phyloP scores from a whole-genome alignment of 2,797 vertebrate species.

The Pygocentrus nattereri region DNA sequence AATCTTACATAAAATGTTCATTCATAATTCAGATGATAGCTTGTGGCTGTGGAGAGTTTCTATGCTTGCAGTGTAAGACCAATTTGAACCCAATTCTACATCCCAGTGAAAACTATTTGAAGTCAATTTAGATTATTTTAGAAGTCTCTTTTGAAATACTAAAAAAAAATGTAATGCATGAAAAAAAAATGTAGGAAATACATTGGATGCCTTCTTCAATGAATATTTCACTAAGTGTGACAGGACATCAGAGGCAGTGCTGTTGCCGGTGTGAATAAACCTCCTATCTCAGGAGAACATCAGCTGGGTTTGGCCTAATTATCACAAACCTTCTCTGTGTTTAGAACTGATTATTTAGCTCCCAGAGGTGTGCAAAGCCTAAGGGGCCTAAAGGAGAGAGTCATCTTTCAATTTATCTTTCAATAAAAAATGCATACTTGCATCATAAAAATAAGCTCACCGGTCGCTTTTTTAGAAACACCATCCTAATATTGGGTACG shows the following conservation, averaged over 20 bases:
- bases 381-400: constrained; percentile 10
- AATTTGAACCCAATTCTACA: too few species aligned
- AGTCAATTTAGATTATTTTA: too few species aligned
- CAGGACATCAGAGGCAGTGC: neutral
- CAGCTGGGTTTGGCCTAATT: constrained; percentile 38
- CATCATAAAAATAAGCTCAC: neutral
- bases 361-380: constrained; percentile 25
- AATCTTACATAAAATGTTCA: too few species aligned
- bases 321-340: constrained; percentile 26
- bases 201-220: neutral
- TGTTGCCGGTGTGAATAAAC: constrained; percentile 27
- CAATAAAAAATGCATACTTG: neutral
- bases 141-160: too few species aligned
- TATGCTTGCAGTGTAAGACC: too few species aligned
- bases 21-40: too few species aligned
- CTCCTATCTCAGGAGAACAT: constrained; percentile 23
- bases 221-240: constrained; percentile 3
- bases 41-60: too few species aligned
- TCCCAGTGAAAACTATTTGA: too few species aligned
- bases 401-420: constrained; percentile 26
- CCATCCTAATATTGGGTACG: too few species aligned
- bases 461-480: too few species aligned
- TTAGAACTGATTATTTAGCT: constrained; percentile 39
- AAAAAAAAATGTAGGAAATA: neutral
- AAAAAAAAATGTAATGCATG: too few species aligned